A percentile compares a stretch with the other conserved stretches of the same genome.
Evolutionary conservation across 37 sponge, comb jelly and placozoan species (phyloP).

Genomic region (Lycopodina hypogea): DNA sequence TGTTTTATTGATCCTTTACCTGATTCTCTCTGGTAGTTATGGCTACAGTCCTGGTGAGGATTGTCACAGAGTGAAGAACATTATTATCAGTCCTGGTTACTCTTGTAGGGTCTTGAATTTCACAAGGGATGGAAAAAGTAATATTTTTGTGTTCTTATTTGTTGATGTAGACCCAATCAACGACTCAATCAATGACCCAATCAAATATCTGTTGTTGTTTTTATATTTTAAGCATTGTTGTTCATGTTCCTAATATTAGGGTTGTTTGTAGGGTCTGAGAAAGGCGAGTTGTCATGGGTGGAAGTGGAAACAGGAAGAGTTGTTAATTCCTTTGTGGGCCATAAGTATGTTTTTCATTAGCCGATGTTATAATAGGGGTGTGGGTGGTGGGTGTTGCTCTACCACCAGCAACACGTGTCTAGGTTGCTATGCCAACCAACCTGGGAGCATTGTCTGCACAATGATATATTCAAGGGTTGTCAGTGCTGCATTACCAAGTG

Average conservation of each 20-base stretch:
- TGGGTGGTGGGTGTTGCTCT: too few relatives aligned
- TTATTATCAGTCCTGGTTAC: slow-evolving; percentile 1
- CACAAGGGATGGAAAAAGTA: slow-evolving; percentile 45
- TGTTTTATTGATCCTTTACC: slow-evolving; percentile 1
- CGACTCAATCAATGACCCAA: slow-evolving; percentile 3
- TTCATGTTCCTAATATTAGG: too few relatives aligned
- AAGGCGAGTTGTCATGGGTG: slow-evolving; percentile 14
- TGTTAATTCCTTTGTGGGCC: background rate
- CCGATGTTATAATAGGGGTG: too few relatives aligned
- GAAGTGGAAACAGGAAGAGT: slow-evolving; percentile 55
- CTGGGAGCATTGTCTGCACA: too few relatives aligned
- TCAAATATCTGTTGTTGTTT: too few relatives aligned
- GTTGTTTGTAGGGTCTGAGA: slow-evolving; percentile 20
- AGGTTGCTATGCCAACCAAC: too few relatives aligned
- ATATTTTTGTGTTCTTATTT: background rate
- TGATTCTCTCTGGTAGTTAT: slow-evolving; percentile 7
- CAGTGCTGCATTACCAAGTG: too few relatives aligned
- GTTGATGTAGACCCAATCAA: background rate
- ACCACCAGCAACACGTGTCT: too few relatives aligned
- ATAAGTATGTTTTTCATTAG: too few relatives aligned
- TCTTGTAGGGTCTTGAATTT: slow-evolving; percentile 57
- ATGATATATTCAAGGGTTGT: too few relatives aligned
- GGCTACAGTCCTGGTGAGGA: slow-evolving; percentile 18
- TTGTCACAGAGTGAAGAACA: background rate
- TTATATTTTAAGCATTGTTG: too few relatives aligned